Evolutionary conservation across 1,140 invertebrate species (phyloP).

Genomic region (Lerema accius): DNA sequence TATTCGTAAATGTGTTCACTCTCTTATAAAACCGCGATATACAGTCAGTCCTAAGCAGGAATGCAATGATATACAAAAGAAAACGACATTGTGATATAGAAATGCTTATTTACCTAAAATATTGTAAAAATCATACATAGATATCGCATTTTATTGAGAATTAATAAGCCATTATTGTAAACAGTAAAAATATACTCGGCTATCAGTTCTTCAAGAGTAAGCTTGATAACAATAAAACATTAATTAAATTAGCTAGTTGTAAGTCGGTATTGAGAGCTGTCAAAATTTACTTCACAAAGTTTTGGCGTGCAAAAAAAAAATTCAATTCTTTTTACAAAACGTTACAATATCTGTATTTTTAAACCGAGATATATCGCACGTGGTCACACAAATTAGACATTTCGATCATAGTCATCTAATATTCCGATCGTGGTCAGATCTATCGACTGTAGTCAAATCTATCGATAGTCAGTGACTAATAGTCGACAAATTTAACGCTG

Average conservation of each 20-base stretch:
- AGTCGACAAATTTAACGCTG: no score
- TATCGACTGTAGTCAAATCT: neutral
- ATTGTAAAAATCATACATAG: neutral
- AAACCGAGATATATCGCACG: no score
- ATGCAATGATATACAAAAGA: conserved; percentile 17
- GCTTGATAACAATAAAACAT: neutral
- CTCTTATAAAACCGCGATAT: conserved; percentile 9
- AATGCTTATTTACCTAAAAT: neutral
- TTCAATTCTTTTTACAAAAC: no score
- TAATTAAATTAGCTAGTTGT: neutral
- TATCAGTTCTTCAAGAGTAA: neutral
- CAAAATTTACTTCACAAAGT: no score
- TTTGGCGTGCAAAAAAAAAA: no score
- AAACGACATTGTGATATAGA: neutral
- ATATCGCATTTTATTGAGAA: neutral
- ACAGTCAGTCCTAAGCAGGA: conserved; percentile 17
- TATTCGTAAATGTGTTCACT: conserved; percentile 7
- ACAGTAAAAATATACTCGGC: neutral
- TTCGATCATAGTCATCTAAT: no score
- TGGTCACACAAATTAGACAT: no score
- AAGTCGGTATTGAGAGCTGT: no score
- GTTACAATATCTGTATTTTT: no score
- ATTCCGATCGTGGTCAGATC: neutral
- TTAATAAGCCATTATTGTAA: neutral
- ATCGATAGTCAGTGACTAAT: no score